Evolutionary conservation across 2,113 vertebrate genomes (phyloP), one percentile per base, ranked within the genome.

Genomic region (Anseranas semipalmata): DNA sequence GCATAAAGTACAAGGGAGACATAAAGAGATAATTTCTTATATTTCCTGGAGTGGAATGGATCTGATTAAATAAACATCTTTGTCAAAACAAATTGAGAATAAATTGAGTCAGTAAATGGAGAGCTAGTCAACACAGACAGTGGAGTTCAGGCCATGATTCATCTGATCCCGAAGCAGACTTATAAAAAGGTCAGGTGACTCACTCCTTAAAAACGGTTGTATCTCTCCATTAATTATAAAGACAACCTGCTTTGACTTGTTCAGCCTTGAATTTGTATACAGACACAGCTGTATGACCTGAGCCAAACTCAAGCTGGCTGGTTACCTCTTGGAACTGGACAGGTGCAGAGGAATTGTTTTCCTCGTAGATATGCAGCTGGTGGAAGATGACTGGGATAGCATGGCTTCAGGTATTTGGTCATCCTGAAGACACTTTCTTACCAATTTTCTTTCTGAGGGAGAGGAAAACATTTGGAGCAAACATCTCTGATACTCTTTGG

Each of bases 1-100:
- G 48, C 60, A 85, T 33, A 50, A 96, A 79, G 81, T 52, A 30
- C 66, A 17, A 68, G 25, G 28, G 52, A 78, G 11, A 8, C 71
- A 66, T 50, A 62, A 77, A 66, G 41, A 85, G 41, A 46, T 78
- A 58, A 81, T 87, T 81, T 89, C 52, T 81, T 94, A 60, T n/a
- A 48, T 93, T 95, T 93, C 58, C 75, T 66, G 86, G 9, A 10
- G 37, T 76, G 62, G 53, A 93, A 65, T 87, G 70, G 21, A 80
- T 91, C 63, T 90, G 79, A 93, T 93, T 93, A 96, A 95, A 94
- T 89, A 93, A 96, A 83, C 41, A 80, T 73, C 75, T 85, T 58
- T 73, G 50, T 85, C 81, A 89, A 96, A 95, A 89, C 1, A 45
- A 92, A 91, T 41, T 67, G 37, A 19, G 63, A 71, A 84, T 67